Evolutionary conservation across 2,797 vertebrate species (phyloP).

Genomic region (Cynodonichthys magdalenae): DNA sequence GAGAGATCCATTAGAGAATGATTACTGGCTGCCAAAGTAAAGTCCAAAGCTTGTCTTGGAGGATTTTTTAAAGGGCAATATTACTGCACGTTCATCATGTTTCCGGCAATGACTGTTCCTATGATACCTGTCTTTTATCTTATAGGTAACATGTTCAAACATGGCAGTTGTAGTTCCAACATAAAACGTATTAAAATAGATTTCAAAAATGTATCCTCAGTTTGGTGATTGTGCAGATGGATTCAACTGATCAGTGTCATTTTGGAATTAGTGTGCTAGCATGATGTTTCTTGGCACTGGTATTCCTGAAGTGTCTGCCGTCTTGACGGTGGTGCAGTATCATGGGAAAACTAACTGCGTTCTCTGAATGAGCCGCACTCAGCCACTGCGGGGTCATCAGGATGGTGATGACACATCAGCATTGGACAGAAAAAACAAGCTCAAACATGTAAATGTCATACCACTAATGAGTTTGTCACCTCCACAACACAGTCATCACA

Average conservation of each 20-base stretch:
- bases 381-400: constrained; percentile 58
- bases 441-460: constrained; percentile 58
- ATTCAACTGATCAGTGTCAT: constrained; percentile 33
- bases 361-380: constrained; percentile 53
- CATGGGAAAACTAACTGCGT: constrained; percentile 76
- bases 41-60: constrained; percentile 49
- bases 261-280: constrained; percentile 55
- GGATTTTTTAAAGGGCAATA: constrained; percentile 16
- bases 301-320: constrained; percentile 55
- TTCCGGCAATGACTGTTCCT: constrained; percentile 6
- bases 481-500: constrained; percentile 64
- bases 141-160: neutral
- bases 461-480: constrained; percentile 76
- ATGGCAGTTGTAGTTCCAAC: neutral
- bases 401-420: constrained; percentile 58
- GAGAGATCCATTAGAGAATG: constrained; percentile 69
- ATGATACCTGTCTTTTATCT: constrained; percentile 1
- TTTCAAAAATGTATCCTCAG: neutral
- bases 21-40: constrained; percentile 62
- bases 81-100: constrained; percentile 15
- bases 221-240: constrained; percentile 3
- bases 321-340: constrained; percentile 51
- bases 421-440: constrained; percentile 39
- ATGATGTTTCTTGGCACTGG: constrained; percentile 53
- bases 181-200: neutral